Conservation (phyloP, 1,140 invertebrate species). For the Drosophila triauraria region DNA sequence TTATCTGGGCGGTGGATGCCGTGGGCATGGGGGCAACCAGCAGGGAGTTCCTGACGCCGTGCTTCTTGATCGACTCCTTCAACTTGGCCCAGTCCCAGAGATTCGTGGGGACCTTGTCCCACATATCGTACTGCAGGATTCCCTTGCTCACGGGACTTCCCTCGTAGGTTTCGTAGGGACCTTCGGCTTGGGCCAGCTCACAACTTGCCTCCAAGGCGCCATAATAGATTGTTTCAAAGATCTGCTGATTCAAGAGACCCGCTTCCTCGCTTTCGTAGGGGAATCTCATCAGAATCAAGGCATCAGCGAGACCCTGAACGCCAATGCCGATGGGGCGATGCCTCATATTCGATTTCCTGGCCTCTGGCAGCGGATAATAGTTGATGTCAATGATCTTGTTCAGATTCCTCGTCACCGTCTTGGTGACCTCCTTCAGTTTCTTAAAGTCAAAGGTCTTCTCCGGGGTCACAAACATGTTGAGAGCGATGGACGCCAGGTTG, state of each 20-base stretch:
- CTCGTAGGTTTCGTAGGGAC: slow-evolving; percentile 95
- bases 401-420: slow-evolving; percentile 96
- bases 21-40: slow-evolving; percentile 99
- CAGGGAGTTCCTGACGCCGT: slow-evolving; percentile 97
- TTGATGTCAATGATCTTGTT: slow-evolving; percentile 99
- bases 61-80: slow-evolving; percentile 94
- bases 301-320: slow-evolving; percentile 98
- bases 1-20: slow-evolving; percentile 99
- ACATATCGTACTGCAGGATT: slow-evolving; percentile 99
- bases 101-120: slow-evolving; percentile 93
- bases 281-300: slow-evolving; percentile 97
- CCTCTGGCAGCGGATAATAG: slow-evolving; percentile 97
- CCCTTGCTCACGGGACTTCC: slow-evolving; percentile 98
- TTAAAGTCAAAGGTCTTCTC: slow-evolving; percentile 94
- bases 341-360: slow-evolving; percentile 94
- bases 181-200: slow-evolving; percentile 95
- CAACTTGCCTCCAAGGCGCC: slow-evolving; percentile 98
- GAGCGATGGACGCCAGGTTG: slow-evolving; percentile 98
- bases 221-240: slow-evolving; percentile 99
- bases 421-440: slow-evolving; percentile 95
- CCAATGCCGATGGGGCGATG: slow-evolving; percentile 99
- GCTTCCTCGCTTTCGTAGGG: slow-evolving; percentile 96
- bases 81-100: slow-evolving; percentile 96
- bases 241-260: slow-evolving; percentile 95
- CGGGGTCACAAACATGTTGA: slow-evolving; percentile 97